Evolutionary conservation across 2,888 invertebrate genomes (phyloP).

Genomic region (Ectropis crepuscularia): DNA sequence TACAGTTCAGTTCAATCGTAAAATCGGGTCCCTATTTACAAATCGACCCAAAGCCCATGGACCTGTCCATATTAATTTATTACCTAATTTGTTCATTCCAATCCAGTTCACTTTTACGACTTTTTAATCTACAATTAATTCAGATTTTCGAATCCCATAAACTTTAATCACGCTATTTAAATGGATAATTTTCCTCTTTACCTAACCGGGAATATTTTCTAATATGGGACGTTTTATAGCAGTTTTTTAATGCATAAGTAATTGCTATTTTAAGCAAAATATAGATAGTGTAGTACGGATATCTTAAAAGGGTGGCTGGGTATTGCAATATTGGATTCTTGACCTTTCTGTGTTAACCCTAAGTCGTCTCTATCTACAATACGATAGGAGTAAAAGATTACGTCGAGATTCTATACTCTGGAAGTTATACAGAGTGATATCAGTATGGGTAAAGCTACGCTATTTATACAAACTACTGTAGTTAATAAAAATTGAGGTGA

Average conservation of each 20-base stretch:
- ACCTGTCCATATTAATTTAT: constrained; percentile 41
- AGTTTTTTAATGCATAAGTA: not conserved
- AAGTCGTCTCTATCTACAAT: constrained; percentile 36
- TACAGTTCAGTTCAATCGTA: constrained; percentile 14
- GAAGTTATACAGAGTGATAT: constrained; percentile 20
- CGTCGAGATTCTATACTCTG: constrained; percentile 22
- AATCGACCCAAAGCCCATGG: constrained; percentile 26
- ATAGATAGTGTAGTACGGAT: constrained; percentile 17
- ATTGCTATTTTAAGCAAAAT: constrained; percentile 19
- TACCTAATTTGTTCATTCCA: constrained; percentile 43
- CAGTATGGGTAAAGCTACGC: not conserved
- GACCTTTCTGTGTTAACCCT: constrained; percentile 39
- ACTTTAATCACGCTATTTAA: constrained; percentile 39
- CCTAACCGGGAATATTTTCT: constrained; percentile 29
- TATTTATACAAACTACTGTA: no score
- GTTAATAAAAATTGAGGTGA: no score
- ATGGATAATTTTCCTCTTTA: constrained; percentile 40
- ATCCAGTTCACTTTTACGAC: constrained; percentile 49
- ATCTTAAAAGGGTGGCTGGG: constrained; percentile 30
- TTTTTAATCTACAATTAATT: constrained; percentile 53
- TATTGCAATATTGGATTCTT: constrained; percentile 35
- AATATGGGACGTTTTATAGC: constrained; percentile 8
- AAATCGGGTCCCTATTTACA: constrained; percentile 24
- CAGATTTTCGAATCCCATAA: constrained; percentile 41
- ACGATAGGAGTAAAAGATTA: constrained; percentile 36